Percentiles rank a stretch among this genome's conserved stretches.
phyloP scores from a whole-genome alignment of 2,888 invertebrate species.

The Nesidiocoris tenuis region DNA sequence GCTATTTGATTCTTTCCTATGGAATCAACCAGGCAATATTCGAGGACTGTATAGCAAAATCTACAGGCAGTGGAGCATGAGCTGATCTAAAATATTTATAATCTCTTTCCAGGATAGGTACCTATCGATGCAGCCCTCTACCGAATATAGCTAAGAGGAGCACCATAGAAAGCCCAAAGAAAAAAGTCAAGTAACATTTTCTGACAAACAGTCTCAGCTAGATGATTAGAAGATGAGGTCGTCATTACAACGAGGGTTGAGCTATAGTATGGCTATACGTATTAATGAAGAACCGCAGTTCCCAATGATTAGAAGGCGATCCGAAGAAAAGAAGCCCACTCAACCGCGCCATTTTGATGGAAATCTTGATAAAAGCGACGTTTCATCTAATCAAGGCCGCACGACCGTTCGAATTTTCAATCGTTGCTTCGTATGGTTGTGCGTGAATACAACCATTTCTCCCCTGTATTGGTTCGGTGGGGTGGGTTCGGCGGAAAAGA shows the following conservation, averaged over 20 bases:
- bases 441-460: neutral
- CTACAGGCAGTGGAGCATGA: too few relatives aligned
- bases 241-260: neutral
- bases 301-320: neutral
- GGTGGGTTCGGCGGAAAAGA: neutral
- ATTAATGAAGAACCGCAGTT: neutral
- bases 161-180: too few relatives aligned
- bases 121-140: too few relatives aligned
- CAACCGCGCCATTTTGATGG: neutral
- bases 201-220: neutral
- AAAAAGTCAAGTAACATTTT: neutral
- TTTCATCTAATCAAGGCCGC: neutral
- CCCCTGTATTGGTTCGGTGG: neutral
- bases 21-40: too few relatives aligned
- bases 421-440: neutral
- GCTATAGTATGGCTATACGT: neutral
- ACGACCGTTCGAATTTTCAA: neutral
- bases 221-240: neutral
- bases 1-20: too few relatives aligned
- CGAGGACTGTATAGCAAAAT: too few relatives aligned
- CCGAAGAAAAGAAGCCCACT: neutral
- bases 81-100: too few relatives aligned
- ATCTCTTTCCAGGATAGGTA: too few relatives aligned
- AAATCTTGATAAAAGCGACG: neutral
- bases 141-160: too few relatives aligned